Evolutionary conservation across 2,113 vertebrate genomes (phyloP), one percentile per base, ranked within the genome.

Genomic region (Herpailurus yagouaroundi): DNA sequence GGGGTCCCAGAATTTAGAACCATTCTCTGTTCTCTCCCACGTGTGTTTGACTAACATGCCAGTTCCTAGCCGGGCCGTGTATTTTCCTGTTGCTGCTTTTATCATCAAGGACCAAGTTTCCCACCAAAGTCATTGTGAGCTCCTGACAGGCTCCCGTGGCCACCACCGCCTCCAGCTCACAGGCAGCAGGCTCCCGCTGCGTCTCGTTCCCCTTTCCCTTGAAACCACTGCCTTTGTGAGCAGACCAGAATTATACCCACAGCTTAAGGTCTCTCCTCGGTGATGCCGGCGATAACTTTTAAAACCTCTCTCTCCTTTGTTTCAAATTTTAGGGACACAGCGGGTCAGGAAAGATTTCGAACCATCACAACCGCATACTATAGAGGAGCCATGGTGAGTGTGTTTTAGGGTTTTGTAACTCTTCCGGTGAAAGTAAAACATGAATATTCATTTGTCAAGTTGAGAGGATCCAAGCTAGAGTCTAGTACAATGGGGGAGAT

Each of bases 341-440:
- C 99, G 0, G 99, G 99, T 55, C 99, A 99, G 98, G 99, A 99
- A 98, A 98, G 99, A 96, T 99, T 99, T 98, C 99, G 99, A 95
- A 99, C 99, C 48, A 99, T 99, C 98, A 99, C 99, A 0, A 99
- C 99, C 5, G 99, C 99, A 18, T 99, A 99, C 92, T 99, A 99
- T 98, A 99, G 99, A 99, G 99, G 99, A 97, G 99, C 99, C 86
- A 99, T 99, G 99, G 99, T 99, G 98, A 99, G 99, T 98, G 74
- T 29, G 83, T 86, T 82, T 91, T 1, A 45, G 60, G 38, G 41
- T 76, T 84, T 79, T 27, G 3, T 87, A 76, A 87, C n/a, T 4
- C 41, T 27, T 50, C 11, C 16, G 16, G 63, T 73, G 63, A 94
- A 94, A 85, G 85, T 91, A 3, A 93, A 87, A 45, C 41, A 90